These are phyloP conservation scores for Myrmecophaga tridactyla DNA, from an alignment of 2,113 vertebrate genomes.

Conservation along the genomic window DNA sequence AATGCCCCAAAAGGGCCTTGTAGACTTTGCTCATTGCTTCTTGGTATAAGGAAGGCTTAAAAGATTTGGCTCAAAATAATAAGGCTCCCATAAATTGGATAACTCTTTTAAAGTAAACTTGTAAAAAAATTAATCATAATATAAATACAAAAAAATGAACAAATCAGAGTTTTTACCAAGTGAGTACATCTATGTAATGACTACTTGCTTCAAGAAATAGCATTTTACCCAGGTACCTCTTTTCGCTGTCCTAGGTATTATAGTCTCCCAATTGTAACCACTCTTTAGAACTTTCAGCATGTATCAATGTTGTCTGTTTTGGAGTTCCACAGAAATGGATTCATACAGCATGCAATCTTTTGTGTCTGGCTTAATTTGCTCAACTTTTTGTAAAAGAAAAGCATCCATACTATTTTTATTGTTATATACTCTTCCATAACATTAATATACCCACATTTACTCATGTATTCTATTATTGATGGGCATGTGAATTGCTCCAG, in stretches of 20 bases:
- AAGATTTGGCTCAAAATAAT: slow-evolving; percentile 38
- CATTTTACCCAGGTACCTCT: not conserved
- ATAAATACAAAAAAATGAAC: not conserved
- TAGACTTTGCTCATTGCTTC: not conserved
- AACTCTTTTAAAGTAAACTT: not conserved
- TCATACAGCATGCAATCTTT: not conserved
- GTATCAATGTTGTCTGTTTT: not conserved
- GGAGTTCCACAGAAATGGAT: not conserved
- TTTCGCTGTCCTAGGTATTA: not conserved
- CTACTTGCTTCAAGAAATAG: not conserved
- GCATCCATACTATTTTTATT: not conserved
- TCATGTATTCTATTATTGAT: not conserved
- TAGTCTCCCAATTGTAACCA: not conserved
- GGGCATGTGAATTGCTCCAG: not conserved
- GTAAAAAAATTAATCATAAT: not conserved
- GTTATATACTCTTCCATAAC: not conserved
- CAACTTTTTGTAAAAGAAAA: not conserved
- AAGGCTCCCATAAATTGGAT: not conserved
- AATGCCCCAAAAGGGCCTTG: not conserved
- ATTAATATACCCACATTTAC: not conserved
- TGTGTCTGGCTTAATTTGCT: not conserved
- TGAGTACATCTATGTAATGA: not conserved
- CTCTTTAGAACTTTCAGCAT: not conserved
- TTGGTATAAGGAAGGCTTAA: slow-evolving; percentile 18
- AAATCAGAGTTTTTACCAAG: not conserved